phyloP scores from a whole-genome alignment of 1,140 invertebrate species.

The Ceratosolen fusciceps region DNA sequence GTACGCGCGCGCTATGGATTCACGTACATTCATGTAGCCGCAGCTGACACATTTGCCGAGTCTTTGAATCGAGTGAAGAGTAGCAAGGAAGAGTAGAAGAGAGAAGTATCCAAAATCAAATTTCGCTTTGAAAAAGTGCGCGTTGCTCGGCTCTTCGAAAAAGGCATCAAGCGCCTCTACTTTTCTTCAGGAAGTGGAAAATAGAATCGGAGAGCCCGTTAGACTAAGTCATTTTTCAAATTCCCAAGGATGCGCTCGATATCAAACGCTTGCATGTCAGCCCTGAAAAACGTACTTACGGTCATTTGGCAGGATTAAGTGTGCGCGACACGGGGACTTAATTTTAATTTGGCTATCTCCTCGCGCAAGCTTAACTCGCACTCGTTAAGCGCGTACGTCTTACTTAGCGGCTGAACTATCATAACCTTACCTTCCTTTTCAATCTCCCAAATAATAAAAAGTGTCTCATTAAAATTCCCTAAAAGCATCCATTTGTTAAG shows the following conservation, averaged over 20 bases:
- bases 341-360: too few species aligned
- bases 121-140: background rate
- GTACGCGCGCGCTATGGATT: background rate
- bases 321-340: too few species aligned
- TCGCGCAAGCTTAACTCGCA: too few species aligned
- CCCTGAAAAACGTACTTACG: too few species aligned
- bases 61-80: background rate
- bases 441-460: too few species aligned
- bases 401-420: too few species aligned
- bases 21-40: background rate
- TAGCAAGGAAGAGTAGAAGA: too few species aligned
- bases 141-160: background rate
- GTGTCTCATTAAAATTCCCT: too few species aligned
- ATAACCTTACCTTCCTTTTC: too few species aligned
- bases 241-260: background rate
- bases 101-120: background rate
- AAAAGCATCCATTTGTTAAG: too few species aligned
- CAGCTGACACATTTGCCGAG: conserved; percentile 20
- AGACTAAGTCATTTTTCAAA: background rate
- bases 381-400: too few species aligned
- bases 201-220: background rate
- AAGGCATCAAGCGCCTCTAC: background rate
- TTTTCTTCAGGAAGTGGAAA: background rate
- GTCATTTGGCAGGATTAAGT: too few species aligned
- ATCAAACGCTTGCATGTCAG: background rate